Conservation (phyloP, 1,140 invertebrate species). For the Apis laboriosa region DNA sequence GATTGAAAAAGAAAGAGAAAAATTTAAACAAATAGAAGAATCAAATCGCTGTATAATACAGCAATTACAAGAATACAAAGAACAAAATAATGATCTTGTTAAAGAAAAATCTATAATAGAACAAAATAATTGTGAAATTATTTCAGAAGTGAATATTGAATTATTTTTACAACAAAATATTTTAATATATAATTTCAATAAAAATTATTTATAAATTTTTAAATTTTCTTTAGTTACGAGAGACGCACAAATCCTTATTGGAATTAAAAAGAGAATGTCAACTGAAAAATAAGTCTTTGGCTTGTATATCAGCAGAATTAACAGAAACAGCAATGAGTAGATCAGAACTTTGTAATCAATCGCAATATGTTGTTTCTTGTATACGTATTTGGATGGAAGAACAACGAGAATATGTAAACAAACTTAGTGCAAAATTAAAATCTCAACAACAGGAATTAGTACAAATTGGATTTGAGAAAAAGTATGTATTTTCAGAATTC, state of each 20-base stretch:
- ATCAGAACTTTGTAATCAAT: constrained; percentile 72
- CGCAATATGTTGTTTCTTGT: constrained; percentile 67
- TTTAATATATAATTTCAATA: neutral
- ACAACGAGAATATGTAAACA: constrained; percentile 63
- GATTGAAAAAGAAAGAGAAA: constrained; percentile 54
- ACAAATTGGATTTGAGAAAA: constrained; percentile 68
- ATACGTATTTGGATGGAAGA: constrained; percentile 73
- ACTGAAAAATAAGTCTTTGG: constrained; percentile 68
- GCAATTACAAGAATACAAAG: constrained; percentile 69
- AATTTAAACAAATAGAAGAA: constrained; percentile 61
- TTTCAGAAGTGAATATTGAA: constrained; percentile 63
- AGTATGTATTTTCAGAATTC: constrained; percentile 56
- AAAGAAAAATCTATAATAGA: constrained; percentile 68
- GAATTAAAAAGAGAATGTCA: constrained; percentile 71
- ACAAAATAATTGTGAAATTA: constrained; percentile 69
- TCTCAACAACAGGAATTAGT: constrained; percentile 69
- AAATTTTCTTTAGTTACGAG: constrained; percentile 61
- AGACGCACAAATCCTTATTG: constrained; percentile 68
- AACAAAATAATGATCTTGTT: constrained; percentile 66
- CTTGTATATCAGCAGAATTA: constrained; percentile 69
- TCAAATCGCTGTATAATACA: constrained; percentile 63
- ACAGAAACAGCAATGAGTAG: constrained; percentile 65
- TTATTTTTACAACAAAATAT: neutral
- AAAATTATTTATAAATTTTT: neutral
- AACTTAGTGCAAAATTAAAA: constrained; percentile 63